Base-by-base conservation (phyloP, 2,113 vertebrate genomes). In the Chaetodon trifascialis region DNA sequence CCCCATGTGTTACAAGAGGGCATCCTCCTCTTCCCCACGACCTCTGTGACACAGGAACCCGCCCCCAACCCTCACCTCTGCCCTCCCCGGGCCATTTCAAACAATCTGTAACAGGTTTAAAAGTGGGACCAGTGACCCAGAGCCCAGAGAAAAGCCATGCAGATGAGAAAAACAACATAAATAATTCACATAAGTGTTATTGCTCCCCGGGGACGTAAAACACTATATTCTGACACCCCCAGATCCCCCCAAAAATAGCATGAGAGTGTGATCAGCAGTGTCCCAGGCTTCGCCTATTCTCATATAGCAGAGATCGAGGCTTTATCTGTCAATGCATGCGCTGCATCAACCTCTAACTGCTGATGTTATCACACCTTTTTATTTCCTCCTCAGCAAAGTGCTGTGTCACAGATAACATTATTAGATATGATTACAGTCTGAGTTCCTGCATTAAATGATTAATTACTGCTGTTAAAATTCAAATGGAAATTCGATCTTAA, bases 111-210 rank as follows among this genome's bases (percentile, higher is more conserved):
- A 78, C 76, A 83, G 75, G 75, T 82, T 85, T 56, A 19, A 64
- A 92, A 89, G 87, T 73, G 64, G 69, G 66, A 82, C 68, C 78
- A 85, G 86, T 87, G 62, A 84, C 55, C 70, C 66, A 5, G 47
- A 63, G 69, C 40, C 11, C 11, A 54, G 68, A 83, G 73, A 83
- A 68, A 83, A 67, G 82, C n/a, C 23, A 68, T 69, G 76, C 51
- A 54, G 38, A 56, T 42, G 40, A 86, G 47, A 59, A 56, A 80
- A 73, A 70, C 64, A 54, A 77, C 66, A 79, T 83, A 79, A 85
- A 90, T 90, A 84, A 92, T 88, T 88, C 84, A 91, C 76, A 67
- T 46, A 59, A 85, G 66, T 63, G 72, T 90, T 79, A 92, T 91
- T 89, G 83, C 84, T 87, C 91, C 87, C 85, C 23, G 11, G 89